Base-by-base conservation (phyloP, 2,888 invertebrate species). In the Eilema depressum region DNA sequence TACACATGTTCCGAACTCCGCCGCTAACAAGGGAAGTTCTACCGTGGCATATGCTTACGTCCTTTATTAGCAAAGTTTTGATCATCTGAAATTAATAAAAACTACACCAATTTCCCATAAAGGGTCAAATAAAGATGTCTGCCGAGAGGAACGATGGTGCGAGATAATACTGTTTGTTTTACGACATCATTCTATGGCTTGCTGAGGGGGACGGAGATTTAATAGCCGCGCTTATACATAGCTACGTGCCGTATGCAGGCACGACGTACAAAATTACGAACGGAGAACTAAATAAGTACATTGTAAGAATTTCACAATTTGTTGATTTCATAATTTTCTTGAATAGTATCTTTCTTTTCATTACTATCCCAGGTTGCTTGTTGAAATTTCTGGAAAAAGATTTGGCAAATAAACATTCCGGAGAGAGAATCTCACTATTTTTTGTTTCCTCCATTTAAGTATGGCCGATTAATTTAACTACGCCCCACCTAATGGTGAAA, bases 111-210 rank as follows among this genome's bases (percentile, higher is more conserved):
- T 61, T 59, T 57, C 69, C 64, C 64, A 68, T 73, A 63, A 56
- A 66, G 66, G 60, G 28, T 47, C 28, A 62, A 75, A 74, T 75
- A 68, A 75, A 79, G 75, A 75, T 81, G 28, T 77, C 70, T 77
- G 75, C 77, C 71, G 75, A 61, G 73, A 73, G 70, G 68, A 69
- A 63, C 74, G 60, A 75, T 73, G 75, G 77, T 60, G 64, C 60
- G 37, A 74, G 77, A 81, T 75, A 85, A 83, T 82, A 81, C 81
- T 77, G 80, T 87, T 86, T 85, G 86, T 89, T 88, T 88, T 87
- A 88, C 83, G 86, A 88, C 77, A 75, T 37, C 62, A n/a, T 37
- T 59, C 41, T 25, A 63, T 63, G 66, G 56, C 61, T n/a, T 25
- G 61, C 26, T 33, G 37, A 79, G 82, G 83, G 83, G 81, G 82